These are phyloP conservation scores for Tinea pellionella DNA, from an alignment of 2,888 invertebrate genomes.

Conservation along the genomic window DNA sequence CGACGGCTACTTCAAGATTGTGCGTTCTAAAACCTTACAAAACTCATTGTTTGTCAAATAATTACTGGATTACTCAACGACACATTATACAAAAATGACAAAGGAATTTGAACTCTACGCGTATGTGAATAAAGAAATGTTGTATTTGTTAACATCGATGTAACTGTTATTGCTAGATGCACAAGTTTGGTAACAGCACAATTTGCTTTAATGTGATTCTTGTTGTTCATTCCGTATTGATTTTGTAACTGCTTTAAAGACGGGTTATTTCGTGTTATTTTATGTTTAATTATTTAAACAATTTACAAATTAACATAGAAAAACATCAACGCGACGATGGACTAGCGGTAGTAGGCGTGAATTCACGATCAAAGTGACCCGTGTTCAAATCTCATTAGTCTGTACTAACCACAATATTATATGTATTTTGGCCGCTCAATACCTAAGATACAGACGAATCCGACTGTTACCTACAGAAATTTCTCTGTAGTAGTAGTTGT, in stretches of 20 bases:
- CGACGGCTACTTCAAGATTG: background rate
- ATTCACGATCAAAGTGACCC: too few relatives aligned
- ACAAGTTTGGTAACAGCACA: conserved; percentile 3
- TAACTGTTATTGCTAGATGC: background rate
- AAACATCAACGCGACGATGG: too few relatives aligned
- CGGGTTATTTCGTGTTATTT: too few relatives aligned
- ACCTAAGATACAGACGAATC: too few relatives aligned
- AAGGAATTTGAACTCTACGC: background rate
- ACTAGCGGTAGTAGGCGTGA: too few relatives aligned
- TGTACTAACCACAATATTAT: too few relatives aligned
- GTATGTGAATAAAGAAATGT: background rate
- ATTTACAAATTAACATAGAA: too few relatives aligned
- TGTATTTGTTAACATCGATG: background rate
- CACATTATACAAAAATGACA: background rate
- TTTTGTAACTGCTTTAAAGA: background rate
- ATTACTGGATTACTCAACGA: background rate
- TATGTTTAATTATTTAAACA: too few relatives aligned
- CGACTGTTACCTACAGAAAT: too few relatives aligned
- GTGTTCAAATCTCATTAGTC: too few relatives aligned
- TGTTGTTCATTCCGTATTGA: background rate
- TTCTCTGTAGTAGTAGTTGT: too few relatives aligned
- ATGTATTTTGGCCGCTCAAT: too few relatives aligned
- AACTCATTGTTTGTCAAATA: conserved; percentile 5
- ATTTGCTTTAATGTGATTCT: conserved; percentile 2
- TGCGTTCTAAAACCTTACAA: background rate